phyloP scores from a whole-genome alignment of 2,888 invertebrate genomes.

The Nomada ruficornis region DNA sequence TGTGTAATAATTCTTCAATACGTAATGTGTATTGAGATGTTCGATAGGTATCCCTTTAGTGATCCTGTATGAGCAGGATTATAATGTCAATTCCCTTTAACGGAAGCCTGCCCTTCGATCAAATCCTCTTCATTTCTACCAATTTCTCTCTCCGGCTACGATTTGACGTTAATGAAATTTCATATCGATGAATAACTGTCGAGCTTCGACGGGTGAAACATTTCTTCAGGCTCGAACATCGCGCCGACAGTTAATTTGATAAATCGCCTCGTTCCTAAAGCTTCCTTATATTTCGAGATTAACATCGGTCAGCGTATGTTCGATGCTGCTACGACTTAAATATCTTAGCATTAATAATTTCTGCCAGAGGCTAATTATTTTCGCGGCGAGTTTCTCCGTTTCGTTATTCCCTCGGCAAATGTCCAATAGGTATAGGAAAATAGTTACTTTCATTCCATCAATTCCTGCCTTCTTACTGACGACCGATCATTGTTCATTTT shows the following conservation, averaged over 20 bases:
- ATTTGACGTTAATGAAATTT: slow-evolving; percentile 3
- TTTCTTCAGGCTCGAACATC: not conserved
- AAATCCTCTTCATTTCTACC: slow-evolving; percentile 33
- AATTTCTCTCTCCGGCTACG: not conserved
- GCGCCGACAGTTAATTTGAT: not conserved
- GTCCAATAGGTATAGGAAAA: no score
- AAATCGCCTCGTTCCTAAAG: not conserved
- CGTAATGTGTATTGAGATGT: slow-evolving; percentile 26
- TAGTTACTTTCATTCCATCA: no score
- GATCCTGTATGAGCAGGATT: slow-evolving; percentile 32
- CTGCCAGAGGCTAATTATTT: not conserved
- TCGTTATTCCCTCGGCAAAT: not conserved
- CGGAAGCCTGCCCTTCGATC: slow-evolving; percentile 15
- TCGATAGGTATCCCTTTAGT: slow-evolving; percentile 35
- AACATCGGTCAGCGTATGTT: not conserved
- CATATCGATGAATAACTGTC: not conserved
- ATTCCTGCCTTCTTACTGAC: not conserved
- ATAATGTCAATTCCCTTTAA: slow-evolving; percentile 43
- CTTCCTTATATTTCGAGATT: not conserved
- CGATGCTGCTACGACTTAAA: not conserved
- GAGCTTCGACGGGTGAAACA: not conserved
- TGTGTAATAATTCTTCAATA: slow-evolving; percentile 27
- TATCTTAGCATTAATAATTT: not conserved
- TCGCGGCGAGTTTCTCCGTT: not conserved
- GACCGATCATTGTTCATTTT: slow-evolving; percentile 1